These are phyloP conservation scores for Ochropacha duplaris DNA, from an alignment of 2,888 invertebrate species.

Conservation along the genomic window DNA sequence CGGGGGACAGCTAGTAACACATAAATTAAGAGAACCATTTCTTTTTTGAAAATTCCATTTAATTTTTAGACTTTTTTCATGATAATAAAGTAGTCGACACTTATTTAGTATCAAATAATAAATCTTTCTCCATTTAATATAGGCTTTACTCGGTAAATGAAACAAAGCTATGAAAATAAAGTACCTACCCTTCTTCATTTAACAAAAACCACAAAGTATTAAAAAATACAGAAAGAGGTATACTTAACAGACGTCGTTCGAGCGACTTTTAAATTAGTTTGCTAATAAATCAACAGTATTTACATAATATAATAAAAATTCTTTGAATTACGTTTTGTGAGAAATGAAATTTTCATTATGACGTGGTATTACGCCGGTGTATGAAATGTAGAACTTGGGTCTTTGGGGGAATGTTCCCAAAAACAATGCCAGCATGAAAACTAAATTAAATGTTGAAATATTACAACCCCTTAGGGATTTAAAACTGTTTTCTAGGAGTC, in stretches of 20 bases:
- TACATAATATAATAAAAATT: background rate
- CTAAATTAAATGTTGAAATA: conserved; percentile 1
- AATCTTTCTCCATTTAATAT: conserved; percentile 1
- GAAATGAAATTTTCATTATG: background rate
- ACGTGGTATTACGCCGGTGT: background rate
- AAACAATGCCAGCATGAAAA: background rate
- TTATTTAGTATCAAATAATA: background rate
- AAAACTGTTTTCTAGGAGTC: background rate
- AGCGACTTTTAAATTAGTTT: conserved; percentile 6
- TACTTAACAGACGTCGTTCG: conserved; percentile 4
- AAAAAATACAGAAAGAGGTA: background rate
- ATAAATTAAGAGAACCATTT: no score
- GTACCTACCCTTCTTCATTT: background rate
- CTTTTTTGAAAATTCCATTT: no score
- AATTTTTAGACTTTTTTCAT: no score
- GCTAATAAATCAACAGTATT: conserved; percentile 3
- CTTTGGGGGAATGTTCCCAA: background rate
- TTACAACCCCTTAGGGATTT: background rate
- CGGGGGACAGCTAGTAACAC: no score
- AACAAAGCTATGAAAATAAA: background rate
- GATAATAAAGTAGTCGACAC: background rate
- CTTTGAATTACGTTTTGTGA: background rate
- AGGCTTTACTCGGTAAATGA: background rate
- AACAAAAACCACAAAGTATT: background rate
- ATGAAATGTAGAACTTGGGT: background rate